phyloP scores from a whole-genome alignment of 2,113 vertebrate genomes.

The Nothoprocta pentlandii region DNA sequence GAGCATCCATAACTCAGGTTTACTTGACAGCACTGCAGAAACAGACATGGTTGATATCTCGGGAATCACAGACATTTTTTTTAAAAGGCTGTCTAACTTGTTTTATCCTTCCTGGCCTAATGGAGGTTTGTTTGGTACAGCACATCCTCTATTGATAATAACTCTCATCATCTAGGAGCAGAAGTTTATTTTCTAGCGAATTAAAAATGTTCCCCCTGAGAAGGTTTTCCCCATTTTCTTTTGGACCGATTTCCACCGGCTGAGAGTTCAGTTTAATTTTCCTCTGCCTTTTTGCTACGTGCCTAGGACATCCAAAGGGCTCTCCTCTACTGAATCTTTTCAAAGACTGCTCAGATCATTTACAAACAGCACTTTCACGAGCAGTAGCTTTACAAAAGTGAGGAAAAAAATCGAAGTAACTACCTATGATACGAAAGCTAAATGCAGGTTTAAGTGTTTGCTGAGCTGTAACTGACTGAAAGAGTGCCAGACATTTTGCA shows the following conservation, averaged over 20 bases:
- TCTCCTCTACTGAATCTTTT: constrained; percentile 9
- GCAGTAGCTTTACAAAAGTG: constrained; percentile 10
- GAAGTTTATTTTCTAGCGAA: constrained; percentile 60
- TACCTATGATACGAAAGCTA: constrained; percentile 34
- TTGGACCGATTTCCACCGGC: neutral
- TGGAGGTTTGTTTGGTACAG: constrained; percentile 71
- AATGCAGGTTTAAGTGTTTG: constrained; percentile 35
- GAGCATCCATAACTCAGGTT: constrained; percentile 63
- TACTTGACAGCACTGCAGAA: constrained; percentile 70
- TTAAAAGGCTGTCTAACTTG: constrained; percentile 49
- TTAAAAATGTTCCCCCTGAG: constrained; percentile 28
- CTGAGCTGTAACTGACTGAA: constrained; percentile 12
- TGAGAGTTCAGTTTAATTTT: constrained; percentile 27
- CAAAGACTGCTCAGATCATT: neutral
- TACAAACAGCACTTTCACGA: constrained; percentile 5
- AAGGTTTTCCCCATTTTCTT: constrained; percentile 17
- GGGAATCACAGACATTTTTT: constrained; percentile 70
- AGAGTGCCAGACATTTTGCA: constrained; percentile 61
- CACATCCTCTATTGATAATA: constrained; percentile 70
- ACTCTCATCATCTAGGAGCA: constrained; percentile 67
- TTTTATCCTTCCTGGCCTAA: constrained; percentile 68
- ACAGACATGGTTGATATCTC: constrained; percentile 66
- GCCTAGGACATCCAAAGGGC: neutral
- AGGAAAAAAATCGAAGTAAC: neutral
- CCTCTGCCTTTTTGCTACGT: rapidly evolving